Evolutionary conservation across 2,113 vertebrate species (phyloP).

Genomic region (Bubo bubo): DNA sequence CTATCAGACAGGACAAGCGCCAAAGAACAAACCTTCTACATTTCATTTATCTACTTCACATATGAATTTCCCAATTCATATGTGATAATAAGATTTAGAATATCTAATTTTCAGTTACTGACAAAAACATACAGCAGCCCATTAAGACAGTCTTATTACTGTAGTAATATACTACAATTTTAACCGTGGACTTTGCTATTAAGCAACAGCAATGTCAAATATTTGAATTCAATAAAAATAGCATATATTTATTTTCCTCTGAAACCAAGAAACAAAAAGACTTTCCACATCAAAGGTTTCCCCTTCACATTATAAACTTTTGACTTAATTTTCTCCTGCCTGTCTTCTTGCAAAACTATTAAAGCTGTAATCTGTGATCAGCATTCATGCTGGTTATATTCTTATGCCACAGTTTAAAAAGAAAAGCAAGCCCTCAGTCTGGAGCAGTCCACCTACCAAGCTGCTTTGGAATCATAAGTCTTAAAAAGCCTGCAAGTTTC

Average conservation of each 20-base stretch:
- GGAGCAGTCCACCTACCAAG: neutral
- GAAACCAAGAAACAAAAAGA: neutral
- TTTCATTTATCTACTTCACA: neutral
- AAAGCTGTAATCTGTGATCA: neutral
- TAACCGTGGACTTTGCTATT: neutral
- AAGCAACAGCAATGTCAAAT: neutral
- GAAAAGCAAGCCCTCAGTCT: neutral
- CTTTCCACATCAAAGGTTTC: neutral
- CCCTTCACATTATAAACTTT: neutral
- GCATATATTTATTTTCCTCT: neutral
- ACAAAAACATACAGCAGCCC: neutral
- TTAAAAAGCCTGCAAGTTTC: neutral
- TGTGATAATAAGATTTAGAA: neutral
- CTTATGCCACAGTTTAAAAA: neutral
- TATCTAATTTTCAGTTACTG: neutral
- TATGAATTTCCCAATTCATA: neutral
- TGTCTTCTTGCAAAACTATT: neutral
- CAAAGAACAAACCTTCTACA: neutral
- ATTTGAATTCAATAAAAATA: neutral
- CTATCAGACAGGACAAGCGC: neutral
- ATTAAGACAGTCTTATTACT: neutral
- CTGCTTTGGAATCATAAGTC: neutral
- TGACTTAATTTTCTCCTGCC: neutral
- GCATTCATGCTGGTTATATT: neutral
- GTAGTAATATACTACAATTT: neutral